These are phyloP conservation scores for Cataglyphis rosenhaueri DNA, from an alignment of 2,888 invertebrate species.

Conservation along the genomic window DNA sequence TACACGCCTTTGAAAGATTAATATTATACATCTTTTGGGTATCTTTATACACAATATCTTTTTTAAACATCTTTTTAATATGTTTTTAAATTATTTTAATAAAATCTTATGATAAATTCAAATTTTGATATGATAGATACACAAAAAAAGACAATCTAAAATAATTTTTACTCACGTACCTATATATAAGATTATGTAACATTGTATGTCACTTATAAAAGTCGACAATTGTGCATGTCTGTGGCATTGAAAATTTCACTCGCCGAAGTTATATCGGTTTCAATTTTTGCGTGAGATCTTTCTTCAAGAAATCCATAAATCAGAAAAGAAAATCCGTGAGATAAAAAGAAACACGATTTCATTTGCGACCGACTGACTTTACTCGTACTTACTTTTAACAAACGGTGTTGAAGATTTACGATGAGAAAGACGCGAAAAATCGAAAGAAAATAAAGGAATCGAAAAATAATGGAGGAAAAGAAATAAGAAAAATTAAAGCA, in stretches of 20 bases:
- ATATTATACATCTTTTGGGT: neutral
- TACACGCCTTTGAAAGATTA: neutral
- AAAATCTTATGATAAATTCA: neutral
- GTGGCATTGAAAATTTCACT: neutral
- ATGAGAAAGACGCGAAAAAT: neutral
- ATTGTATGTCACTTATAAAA: neutral
- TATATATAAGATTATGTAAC: neutral
- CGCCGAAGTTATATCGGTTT: conserved; percentile 3
- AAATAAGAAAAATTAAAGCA: neutral
- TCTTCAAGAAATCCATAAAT: neutral
- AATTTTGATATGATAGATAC: neutral
- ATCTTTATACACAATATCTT: neutral
- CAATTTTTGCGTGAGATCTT: neutral
- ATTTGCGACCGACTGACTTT: conserved; percentile 46
- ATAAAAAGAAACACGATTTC: conserved; percentile 12
- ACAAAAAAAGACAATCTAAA: conserved; percentile 1
- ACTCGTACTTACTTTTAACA: conserved; percentile 54
- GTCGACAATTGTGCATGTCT: neutral
- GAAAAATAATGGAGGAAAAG: neutral
- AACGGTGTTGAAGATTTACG: neutral
- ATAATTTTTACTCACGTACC: neutral
- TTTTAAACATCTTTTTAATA: neutral
- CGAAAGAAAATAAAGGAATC: neutral
- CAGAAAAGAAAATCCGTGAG: neutral
- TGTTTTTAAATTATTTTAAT: neutral